Conservation (phyloP, 2,888 invertebrate species). For the Synanthedon formicaeformis region DNA sequence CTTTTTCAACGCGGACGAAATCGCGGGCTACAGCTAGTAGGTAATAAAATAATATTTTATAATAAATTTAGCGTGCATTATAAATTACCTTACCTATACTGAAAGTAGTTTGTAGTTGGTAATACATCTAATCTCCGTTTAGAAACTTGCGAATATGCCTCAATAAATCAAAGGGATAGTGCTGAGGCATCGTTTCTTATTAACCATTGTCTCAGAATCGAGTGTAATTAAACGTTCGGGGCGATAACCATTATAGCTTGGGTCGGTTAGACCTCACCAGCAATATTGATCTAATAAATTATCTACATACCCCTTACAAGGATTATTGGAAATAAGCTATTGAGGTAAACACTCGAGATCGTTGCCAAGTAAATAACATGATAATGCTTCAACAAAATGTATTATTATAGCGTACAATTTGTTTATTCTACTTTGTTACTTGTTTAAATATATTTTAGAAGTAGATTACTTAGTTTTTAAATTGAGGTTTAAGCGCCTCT, state of each 20-base stretch:
- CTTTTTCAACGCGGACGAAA: no score
- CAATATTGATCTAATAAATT: conserved; percentile 67
- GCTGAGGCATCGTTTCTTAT: conserved; percentile 61
- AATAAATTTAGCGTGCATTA: not conserved
- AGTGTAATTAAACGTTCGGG: conserved; percentile 51
- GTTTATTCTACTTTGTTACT: no score
- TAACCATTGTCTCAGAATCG: conserved; percentile 60
- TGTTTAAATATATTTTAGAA: no score
- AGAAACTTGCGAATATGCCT: conserved; percentile 40
- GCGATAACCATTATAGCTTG: conserved; percentile 56
- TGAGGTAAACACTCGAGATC: conserved; percentile 20
- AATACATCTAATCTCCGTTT: conserved; percentile 44
- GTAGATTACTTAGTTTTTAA: no score
- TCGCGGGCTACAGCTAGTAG: no score
- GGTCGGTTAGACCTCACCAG: conserved; percentile 38
- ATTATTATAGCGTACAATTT: no score
- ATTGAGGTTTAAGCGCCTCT: no score
- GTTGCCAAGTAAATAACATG: no score
- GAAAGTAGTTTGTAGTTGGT: conserved; percentile 37
- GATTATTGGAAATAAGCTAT: conserved; percentile 47
- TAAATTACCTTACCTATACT: conserved; percentile 14
- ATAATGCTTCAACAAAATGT: no score
- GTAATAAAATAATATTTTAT: no score
- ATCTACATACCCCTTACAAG: conserved; percentile 27
- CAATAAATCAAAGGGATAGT: conserved; percentile 57